Evolutionary conservation across 2,113 vertebrate genomes (phyloP).

Genomic region (Chloroceryle aenea): DNA sequence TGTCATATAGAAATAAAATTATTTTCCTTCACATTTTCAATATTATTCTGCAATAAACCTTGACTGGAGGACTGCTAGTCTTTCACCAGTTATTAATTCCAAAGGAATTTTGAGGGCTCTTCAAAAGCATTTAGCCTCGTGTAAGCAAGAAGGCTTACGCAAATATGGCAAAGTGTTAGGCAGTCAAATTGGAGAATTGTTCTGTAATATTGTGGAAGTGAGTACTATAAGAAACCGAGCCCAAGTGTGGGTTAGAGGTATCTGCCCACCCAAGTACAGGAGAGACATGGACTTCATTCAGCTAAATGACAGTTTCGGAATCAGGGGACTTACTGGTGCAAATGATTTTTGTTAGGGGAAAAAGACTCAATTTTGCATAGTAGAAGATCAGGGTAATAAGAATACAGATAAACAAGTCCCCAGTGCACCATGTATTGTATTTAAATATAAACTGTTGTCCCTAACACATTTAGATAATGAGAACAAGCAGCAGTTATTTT

Average conservation of each 20-base stretch:
- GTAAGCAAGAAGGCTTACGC: accelerated
- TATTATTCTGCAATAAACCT: conserved; percentile 44
- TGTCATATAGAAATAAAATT: not conserved
- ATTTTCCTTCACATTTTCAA: not conserved
- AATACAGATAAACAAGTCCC: not conserved
- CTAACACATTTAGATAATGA: no score
- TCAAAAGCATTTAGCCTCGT: not conserved
- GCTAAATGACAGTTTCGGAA: not conserved
- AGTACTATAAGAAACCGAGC: not conserved
- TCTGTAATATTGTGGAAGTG: not conserved
- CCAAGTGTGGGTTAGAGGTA: not conserved
- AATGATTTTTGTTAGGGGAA: not conserved
- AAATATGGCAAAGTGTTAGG: not conserved
- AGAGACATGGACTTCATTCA: not conserved
- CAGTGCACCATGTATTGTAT: not conserved
- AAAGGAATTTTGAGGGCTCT: not conserved
- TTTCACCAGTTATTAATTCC: not conserved
- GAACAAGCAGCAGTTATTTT: no score
- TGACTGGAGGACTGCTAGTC: not conserved
- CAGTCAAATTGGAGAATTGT: not conserved
- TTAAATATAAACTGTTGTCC: not conserved
- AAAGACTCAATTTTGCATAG: not conserved
- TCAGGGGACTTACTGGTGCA: not conserved
- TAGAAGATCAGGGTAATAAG: not conserved
- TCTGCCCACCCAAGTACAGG: not conserved